Evolutionary conservation across 2,113 vertebrate genomes (phyloP).

Genomic region (Phasianus colchicus): DNA sequence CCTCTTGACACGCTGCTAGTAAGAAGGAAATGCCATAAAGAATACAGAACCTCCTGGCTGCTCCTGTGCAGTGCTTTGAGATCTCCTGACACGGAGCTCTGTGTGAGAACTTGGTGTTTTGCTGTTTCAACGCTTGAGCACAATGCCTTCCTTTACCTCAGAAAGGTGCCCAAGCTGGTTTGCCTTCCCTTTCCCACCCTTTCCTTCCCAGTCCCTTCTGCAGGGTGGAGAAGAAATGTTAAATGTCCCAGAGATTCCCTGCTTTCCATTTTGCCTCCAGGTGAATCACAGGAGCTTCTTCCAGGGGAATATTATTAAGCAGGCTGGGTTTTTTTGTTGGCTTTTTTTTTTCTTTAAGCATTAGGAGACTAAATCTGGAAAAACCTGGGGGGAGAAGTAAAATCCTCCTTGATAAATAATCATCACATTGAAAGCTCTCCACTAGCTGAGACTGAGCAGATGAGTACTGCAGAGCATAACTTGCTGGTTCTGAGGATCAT

Average conservation of each 20-base stretch:
- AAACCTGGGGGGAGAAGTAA: conserved; percentile 24
- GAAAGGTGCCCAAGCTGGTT: not conserved
- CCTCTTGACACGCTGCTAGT: not conserved
- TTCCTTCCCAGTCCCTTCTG: not conserved
- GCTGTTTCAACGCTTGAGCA: not conserved
- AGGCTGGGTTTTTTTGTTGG: not conserved
- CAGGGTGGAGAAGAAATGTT: not conserved
- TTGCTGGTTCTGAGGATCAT: not conserved
- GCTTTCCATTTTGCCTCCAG: conserved; percentile 22
- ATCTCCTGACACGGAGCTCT: not conserved
- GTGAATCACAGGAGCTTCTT: not conserved
- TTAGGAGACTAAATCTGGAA: conserved; percentile 2
- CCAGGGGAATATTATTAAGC: not conserved
- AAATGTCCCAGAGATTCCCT: not conserved
- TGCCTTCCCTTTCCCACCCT: not conserved
- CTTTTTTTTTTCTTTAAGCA: not conserved
- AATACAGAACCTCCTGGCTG: not conserved
- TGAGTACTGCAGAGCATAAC: not conserved
- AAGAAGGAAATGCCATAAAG: not conserved
- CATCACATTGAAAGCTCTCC: not conserved
- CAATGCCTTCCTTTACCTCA: not conserved
- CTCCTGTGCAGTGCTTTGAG: not conserved
- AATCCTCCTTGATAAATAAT: not conserved
- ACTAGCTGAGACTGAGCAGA: not conserved
- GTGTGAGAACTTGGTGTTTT: not conserved